Base-by-base conservation (phyloP, 2,888 invertebrate genomes). In the Gymnocheta viridis region DNA sequence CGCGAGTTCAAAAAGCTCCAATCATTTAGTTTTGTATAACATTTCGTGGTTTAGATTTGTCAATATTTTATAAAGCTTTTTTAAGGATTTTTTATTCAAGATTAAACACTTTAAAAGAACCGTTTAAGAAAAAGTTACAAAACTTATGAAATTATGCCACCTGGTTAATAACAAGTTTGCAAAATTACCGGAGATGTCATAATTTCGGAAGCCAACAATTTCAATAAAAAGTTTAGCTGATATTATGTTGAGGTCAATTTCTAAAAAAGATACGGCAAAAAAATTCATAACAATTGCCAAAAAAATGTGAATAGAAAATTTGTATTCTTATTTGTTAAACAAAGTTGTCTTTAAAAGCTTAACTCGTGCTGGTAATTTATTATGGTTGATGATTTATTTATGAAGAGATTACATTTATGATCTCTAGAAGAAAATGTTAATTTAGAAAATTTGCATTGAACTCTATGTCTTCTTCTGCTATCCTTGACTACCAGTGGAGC, bases 201-300 rank as follows among this genome's bases (percentile, higher is more conserved):
- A 67, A 84, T 84, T 84, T 84, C 84, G 84, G 84, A 84, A 84
- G 84, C 84, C 81, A 84, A 81, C 81, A 81, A 84, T 84, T 84
- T 84, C 81, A 81, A 84, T 81, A 77, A 81, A 51, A 76, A 64
- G 67, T 24, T 62, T 9, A 54, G 10, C 54, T 72, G 41, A 12
- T 38, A 73, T 73, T 56, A 49, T 64, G 67, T 62, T 77, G 77
- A 84, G 81, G 84, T 81, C 77, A 84, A 67, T 60, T 60, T 74
- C 27, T 35, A 35, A 19, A 5, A 32, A 38, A 47, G 22, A 38
- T 38, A 51, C 6, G n/a, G 6, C 2, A 10, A 29, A 49, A 17
- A n/a, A n/a, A 66, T 17, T 66, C 29, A 32, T 0, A 64, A 62
- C n/a, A 22, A 12, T 4, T 49, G 27, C 27, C 14, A 10, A 38